Evolutionary conservation across 2,113 vertebrate genomes (phyloP).

Genomic region (Solea solea): DNA sequence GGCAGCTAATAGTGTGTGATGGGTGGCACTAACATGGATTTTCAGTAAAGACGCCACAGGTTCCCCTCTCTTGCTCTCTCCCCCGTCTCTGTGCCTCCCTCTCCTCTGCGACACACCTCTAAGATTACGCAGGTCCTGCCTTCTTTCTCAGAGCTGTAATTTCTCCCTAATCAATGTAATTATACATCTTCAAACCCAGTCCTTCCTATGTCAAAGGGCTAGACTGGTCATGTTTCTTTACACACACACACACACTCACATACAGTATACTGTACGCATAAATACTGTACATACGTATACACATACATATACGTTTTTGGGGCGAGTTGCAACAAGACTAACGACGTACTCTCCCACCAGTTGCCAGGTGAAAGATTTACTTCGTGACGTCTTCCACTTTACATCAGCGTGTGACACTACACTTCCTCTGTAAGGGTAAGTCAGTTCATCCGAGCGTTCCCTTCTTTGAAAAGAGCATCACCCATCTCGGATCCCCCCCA

Average conservation of each 20-base stretch:
- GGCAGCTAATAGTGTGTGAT: constrained; percentile 86
- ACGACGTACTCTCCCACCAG: not conserved
- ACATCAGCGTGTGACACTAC: not conserved
- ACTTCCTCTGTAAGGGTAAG: not conserved
- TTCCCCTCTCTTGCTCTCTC: constrained; percentile 41
- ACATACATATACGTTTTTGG: not conserved
- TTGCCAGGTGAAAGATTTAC: constrained; percentile 25
- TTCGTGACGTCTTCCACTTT: constrained; percentile 5
- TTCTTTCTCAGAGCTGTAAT: constrained; percentile 81
- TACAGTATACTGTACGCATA: not conserved
- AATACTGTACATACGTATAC: not conserved
- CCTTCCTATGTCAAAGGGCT: constrained; percentile 67
- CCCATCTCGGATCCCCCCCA: not conserved
- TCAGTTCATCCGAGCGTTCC: not conserved
- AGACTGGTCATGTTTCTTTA: constrained; percentile 46
- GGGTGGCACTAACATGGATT: constrained; percentile 83
- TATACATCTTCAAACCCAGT: constrained; percentile 71
- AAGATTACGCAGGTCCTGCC: constrained; percentile 78
- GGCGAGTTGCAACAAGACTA: constrained; percentile 8
- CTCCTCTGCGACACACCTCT: constrained; percentile 71
- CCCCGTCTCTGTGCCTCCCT: not conserved
- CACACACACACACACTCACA: not conserved
- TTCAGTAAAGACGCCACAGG: constrained; percentile 80
- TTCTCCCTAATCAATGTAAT: constrained; percentile 83
- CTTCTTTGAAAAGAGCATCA: not conserved